Percentiles rank a stretch among this genome's conserved stretches.
Conservation (phyloP, 2,888 invertebrate genomes). For the Litoditis marina region DNA sequence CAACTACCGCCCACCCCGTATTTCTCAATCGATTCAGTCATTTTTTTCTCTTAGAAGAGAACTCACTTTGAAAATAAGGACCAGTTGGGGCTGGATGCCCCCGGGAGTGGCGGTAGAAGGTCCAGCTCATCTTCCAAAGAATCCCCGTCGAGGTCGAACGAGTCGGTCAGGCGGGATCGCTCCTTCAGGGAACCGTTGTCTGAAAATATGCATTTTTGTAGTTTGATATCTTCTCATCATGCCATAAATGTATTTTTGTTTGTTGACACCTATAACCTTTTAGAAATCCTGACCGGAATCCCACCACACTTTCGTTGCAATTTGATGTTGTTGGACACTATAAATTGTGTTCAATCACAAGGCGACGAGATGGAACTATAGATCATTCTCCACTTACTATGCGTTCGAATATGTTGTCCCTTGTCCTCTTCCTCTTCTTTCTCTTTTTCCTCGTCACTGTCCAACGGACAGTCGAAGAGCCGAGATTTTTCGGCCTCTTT, state of each 20-base stretch:
- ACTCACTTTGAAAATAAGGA: constrained; percentile 10
- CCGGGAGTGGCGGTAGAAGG: constrained; percentile 52
- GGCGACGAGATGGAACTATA: too few relatives aligned
- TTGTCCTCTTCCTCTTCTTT: constrained; percentile 22
- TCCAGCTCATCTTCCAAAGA: constrained; percentile 51
- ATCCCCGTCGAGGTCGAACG: constrained; percentile 52
- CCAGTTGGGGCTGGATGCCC: constrained; percentile 28
- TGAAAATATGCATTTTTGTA: background rate
- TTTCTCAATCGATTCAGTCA: too few relatives aligned
- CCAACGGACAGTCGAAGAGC: constrained; percentile 44
- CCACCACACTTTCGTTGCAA: too few relatives aligned
- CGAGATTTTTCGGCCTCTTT: constrained; percentile 30
- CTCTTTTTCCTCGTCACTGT: constrained; percentile 45
- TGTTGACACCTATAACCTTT: too few relatives aligned
- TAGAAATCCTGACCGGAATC: too few relatives aligned
- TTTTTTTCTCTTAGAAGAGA: background rate
- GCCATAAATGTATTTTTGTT: too few relatives aligned
- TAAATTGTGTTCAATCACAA: background rate
- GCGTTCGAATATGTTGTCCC: constrained; percentile 23
- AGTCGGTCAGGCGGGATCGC: constrained; percentile 45
- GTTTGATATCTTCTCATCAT: too few relatives aligned
- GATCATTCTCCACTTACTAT: too few relatives aligned
- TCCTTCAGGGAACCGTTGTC: constrained; percentile 14
- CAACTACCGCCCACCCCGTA: too few relatives aligned
- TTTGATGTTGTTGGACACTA: too few relatives aligned